Conservation (phyloP, 2,797 vertebrate species). For the Aselliscus stoliczkanus region DNA sequence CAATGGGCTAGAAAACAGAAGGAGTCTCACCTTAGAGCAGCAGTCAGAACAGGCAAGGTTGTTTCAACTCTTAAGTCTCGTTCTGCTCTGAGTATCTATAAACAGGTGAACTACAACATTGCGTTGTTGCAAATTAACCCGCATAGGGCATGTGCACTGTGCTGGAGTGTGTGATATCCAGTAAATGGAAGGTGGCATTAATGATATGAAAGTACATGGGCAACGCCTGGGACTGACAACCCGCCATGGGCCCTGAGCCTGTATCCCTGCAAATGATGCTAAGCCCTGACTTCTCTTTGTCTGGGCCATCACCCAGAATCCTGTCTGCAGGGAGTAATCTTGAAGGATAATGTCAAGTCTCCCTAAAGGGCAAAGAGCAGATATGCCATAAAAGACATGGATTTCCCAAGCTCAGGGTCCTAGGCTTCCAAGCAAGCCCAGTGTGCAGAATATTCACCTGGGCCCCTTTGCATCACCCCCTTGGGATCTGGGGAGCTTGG, state of each 20-base stretch:
- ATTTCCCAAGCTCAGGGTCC: neutral
- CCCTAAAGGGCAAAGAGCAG: neutral
- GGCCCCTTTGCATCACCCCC: neutral
- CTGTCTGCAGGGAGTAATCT: neutral
- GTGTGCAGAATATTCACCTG: accelerated
- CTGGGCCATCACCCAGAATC: neutral
- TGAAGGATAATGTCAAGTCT: neutral
- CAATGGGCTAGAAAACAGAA: neutral
- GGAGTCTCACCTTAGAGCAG: neutral
- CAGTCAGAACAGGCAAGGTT: neutral
- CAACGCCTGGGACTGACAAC: neutral
- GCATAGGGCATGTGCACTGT: accelerated
- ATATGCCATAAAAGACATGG: neutral
- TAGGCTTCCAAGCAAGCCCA: neutral
- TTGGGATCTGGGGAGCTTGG: neutral
- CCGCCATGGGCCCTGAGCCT: neutral
- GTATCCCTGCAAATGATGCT: neutral
- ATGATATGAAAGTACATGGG: neutral
- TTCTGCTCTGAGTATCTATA: neutral
- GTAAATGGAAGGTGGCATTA: neutral
- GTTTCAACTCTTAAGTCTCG: neutral
- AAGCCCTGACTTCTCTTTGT: neutral
- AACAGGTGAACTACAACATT: too few relatives aligned
- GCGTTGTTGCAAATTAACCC: neutral
- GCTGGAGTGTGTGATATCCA: neutral